Evolutionary conservation across 2,797 vertebrate genomes (phyloP).

Genomic region (Cebuella pygmaea): DNA sequence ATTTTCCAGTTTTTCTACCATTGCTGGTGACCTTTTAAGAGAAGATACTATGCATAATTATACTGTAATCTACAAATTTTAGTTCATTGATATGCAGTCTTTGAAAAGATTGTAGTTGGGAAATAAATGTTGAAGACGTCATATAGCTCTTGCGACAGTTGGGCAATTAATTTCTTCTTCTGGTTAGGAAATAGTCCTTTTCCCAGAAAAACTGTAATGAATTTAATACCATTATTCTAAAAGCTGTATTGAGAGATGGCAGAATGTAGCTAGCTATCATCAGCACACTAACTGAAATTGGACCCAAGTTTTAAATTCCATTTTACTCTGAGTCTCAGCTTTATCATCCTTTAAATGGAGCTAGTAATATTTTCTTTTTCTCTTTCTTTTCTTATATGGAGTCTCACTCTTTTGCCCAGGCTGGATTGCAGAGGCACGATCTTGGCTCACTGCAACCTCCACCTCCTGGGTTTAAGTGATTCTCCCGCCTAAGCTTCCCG

Average conservation of each 20-base stretch:
- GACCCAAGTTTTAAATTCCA: background rate
- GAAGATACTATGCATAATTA: background rate
- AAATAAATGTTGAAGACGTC: slow-evolving; percentile 4
- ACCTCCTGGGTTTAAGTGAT: background rate
- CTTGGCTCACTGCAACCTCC: background rate
- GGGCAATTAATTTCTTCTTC: slow-evolving; percentile 26
- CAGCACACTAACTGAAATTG: background rate
- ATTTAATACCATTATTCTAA: slow-evolving; percentile 24
- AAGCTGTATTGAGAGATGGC: background rate
- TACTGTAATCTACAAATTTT: background rate
- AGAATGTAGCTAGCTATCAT: background rate
- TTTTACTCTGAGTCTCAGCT: background rate
- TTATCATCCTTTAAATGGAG: background rate
- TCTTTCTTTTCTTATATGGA: background rate
- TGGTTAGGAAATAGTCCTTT: background rate
- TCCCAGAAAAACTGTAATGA: background rate
- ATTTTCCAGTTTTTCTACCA: background rate
- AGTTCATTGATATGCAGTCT: background rate
- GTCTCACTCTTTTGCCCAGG: background rate
- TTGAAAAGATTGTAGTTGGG: slow-evolving; percentile 43
- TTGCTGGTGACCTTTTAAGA: background rate
- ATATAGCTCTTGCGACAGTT: background rate
- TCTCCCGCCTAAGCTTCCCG: background rate
- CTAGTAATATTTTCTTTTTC: background rate
- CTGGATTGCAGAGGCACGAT: background rate